Evolutionary conservation across 2,113 vertebrate species (phyloP).

Genomic region (Erpornis zantholeuca): DNA sequence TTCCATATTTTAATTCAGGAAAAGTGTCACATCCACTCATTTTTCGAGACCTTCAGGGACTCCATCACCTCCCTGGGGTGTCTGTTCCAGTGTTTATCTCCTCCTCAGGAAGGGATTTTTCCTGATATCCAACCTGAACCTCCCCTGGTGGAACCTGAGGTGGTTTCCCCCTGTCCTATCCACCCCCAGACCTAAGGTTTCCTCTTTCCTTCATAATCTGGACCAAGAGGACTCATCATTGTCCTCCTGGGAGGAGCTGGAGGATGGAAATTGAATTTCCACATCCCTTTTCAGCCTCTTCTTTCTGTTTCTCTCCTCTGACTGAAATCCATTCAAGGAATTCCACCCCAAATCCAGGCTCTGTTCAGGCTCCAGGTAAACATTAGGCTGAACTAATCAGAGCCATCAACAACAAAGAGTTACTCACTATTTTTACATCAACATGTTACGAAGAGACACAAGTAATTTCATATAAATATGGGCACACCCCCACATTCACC

Average conservation of each 20-base stretch:
- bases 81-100: background rate
- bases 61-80: background rate
- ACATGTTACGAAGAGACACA: background rate
- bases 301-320: background rate
- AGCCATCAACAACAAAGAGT: background rate
- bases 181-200: background rate
- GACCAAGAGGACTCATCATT: rapidly evolving
- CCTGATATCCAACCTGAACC: background rate
- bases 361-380: background rate
- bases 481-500: background rate
- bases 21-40: background rate
- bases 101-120: background rate
- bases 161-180: background rate
- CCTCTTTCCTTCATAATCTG: background rate
- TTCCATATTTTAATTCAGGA: background rate
- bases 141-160: background rate
- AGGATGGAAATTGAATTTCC: background rate
- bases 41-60: background rate
- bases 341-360: background rate
- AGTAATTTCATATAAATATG: background rate
- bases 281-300: background rate
- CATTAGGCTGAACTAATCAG: background rate
- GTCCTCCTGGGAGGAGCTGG: background rate
- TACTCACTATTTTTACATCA: background rate
- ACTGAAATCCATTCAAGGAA: background rate